These are phyloP conservation scores for Synanceia verrucosa DNA, from an alignment of 2,797 vertebrate genomes.

Conservation along the genomic window DNA sequence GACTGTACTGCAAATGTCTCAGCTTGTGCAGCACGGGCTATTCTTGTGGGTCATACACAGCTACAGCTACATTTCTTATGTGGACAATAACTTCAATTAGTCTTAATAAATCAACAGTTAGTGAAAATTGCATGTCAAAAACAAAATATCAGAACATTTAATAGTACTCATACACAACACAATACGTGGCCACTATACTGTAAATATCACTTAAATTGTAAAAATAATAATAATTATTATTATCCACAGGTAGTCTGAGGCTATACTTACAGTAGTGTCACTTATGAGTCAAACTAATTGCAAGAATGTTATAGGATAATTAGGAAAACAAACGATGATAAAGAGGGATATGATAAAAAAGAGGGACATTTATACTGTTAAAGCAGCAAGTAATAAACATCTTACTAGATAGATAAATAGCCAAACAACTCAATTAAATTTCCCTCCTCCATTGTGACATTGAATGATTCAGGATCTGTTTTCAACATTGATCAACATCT, in stretches of 20 bases:
- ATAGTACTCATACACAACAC: not conserved
- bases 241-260: not conserved
- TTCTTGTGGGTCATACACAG: conserved; percentile 49
- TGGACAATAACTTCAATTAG: conserved; percentile 5
- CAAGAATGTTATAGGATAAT: not conserved
- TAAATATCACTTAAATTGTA: not conserved
- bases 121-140: not conserved
- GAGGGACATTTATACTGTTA: too few species aligned
- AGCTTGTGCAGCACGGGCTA: conserved; percentile 44
- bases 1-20: conserved; percentile 50
- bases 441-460: not conserved
- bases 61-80: conserved; percentile 43
- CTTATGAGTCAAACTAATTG: not conserved
- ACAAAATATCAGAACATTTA: not conserved
- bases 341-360: too few species aligned
- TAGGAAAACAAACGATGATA: not conserved
- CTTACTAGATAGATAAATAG: not conserved
- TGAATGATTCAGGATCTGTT: not conserved
- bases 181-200: not conserved
- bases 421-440: not conserved
- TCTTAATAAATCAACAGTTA: not conserved
- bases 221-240: too few species aligned
- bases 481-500: not conserved
- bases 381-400: not conserved
- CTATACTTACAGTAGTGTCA: not conserved